Percentiles rank a stretch among this genome's conserved stretches.
phyloP scores from a whole-genome alignment of 2,113 vertebrate species.

The Phainopepla nitens region DNA sequence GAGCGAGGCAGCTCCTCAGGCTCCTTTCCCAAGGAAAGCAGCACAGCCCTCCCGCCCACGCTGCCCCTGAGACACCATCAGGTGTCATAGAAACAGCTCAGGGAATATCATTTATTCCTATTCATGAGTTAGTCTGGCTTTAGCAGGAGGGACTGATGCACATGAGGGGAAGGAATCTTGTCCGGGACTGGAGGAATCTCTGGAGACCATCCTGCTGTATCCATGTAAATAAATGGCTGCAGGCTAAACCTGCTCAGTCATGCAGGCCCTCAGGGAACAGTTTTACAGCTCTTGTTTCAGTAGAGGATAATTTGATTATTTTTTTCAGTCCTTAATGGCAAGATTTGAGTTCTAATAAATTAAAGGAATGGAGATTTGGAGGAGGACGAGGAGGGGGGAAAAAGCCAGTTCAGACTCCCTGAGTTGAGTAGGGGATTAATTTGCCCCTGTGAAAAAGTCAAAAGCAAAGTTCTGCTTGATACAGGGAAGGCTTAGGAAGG shows the following conservation, averaged over 20 bases:
- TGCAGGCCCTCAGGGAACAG: background rate
- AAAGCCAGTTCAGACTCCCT: background rate
- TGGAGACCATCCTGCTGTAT: background rate
- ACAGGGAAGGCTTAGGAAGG: background rate
- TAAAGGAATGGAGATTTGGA: background rate
- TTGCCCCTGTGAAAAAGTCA: background rate
- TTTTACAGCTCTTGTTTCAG: conserved; percentile 51
- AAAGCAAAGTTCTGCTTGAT: background rate
- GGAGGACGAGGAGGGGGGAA: background rate
- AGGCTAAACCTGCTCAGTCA: conserved; percentile 43
- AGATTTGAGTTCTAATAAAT: background rate
- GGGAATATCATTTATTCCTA: background rate
- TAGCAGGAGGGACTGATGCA: background rate
- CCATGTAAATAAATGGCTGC: conserved; percentile 14
- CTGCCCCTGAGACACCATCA: background rate
- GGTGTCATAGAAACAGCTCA: background rate
- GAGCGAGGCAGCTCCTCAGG: background rate
- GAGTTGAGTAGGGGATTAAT: background rate
- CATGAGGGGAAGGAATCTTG: background rate
- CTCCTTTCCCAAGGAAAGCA: background rate
- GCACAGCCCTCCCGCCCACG: background rate
- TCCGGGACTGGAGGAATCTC: background rate
- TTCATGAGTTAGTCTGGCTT: background rate
- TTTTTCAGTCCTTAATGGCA: background rate
- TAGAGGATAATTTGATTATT: conserved; percentile 17